phyloP scores from a whole-genome alignment of 2,888 invertebrate species.

The Xylocampa areola region DNA sequence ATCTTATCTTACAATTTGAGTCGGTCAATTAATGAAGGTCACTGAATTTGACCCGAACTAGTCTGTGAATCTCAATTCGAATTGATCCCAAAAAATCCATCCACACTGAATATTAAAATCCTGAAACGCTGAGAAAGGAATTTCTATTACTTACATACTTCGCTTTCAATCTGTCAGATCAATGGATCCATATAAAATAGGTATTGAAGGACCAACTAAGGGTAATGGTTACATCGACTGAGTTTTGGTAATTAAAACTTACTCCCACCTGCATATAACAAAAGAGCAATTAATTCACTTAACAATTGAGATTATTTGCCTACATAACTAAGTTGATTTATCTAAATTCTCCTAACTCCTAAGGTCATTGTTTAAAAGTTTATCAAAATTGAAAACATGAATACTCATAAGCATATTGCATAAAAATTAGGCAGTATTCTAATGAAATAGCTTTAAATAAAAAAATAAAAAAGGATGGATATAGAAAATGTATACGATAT shows the following conservation, averaged over 20 bases:
- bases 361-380: too few species aligned
- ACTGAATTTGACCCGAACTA: slow-evolving; percentile 2
- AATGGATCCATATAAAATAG: slow-evolving; percentile 8
- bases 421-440: neutral
- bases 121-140: slow-evolving; percentile 27
- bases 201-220: slow-evolving; percentile 12
- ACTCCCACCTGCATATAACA: neutral
- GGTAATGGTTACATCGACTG: slow-evolving; percentile 1
- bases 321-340: too few species aligned
- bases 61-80: slow-evolving; percentile 23
- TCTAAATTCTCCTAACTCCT: too few species aligned
- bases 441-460: neutral
- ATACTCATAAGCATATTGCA: neutral
- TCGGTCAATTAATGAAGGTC: neutral
- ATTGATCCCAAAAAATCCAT: slow-evolving; percentile 6
- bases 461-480: too few species aligned
- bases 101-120: slow-evolving; percentile 35
- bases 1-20: slow-evolving; percentile 22
- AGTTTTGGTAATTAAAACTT: slow-evolving; percentile 6
- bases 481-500: too few species aligned
- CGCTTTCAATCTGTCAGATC: slow-evolving; percentile 27
- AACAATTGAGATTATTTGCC: too few species aligned
- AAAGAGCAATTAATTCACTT: neutral
- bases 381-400: neutral
- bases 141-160: slow-evolving; percentile 29